Evolutionary conservation across 2,797 vertebrate species (phyloP), one percentile per base, ranked within the genome.

Genomic region (Macropodus opercularis): DNA sequence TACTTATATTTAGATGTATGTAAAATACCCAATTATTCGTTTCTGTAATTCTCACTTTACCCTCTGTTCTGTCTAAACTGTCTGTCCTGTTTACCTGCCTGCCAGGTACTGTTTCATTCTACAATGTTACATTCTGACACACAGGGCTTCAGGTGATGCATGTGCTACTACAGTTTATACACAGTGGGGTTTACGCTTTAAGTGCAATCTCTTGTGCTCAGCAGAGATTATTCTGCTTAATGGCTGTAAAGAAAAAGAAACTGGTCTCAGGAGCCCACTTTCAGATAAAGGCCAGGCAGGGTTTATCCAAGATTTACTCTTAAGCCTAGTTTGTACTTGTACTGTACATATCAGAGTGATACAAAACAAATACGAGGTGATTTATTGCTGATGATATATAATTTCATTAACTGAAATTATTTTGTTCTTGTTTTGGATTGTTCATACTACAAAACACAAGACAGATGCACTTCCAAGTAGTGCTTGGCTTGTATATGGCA

Each of bases 281-380:
- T 53, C 35, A 51, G 3, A 31, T 14, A 26, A 15, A 61, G 55
- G 46, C 62, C 43, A 69, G 24, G 32, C 17, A 21, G 48, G 46
- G 44, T 40, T 60, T 12, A 48, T 19, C 3, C 8, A 34, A 15
- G 12, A 15, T 24, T 54, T 14, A 5, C 13, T 12, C 5, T 22
- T 18, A 9, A 18, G 35, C 22, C 21, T 19, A 23, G 43, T 48
- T 38, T 42, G 19, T 15, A 17, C 29, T 41, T n/a, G n/a, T n/a
- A n/a, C n/a, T n/a, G n/a, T n/a, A n/a, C n/a, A n/a, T n/a, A n/a
- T n/a, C n/a, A n/a, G n/a, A n/a, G n/a, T n/a, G n/a, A n/a, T n/a
- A n/a, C n/a, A 32, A 32, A 8, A 22, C 12, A 17, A 19, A 32
- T 5, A 24, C 8, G 35, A 17, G 7, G 6, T 8, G n/a, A 40